Evolutionary conservation across 2,113 vertebrate genomes (phyloP).

Genomic region (Albula glossodonta): DNA sequence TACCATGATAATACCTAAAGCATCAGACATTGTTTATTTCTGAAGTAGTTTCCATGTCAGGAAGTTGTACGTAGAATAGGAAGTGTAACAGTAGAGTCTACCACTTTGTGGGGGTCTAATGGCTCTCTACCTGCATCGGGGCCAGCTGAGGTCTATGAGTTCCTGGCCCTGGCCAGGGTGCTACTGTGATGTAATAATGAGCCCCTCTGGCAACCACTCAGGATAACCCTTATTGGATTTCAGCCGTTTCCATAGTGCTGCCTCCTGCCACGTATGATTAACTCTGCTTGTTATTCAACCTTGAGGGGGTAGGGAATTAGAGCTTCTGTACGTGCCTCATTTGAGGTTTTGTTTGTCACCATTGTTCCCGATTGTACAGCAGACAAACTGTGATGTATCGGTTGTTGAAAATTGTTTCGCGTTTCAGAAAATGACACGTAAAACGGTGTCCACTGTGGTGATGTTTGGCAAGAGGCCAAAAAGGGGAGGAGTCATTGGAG

Average conservation of each 20-base stretch:
- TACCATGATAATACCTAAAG: too few relatives aligned
- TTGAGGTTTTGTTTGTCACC: constrained; percentile 26
- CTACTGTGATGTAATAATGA: background rate
- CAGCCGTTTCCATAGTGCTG: constrained; percentile 37
- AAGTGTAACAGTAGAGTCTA: too few relatives aligned
- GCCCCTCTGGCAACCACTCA: constrained; percentile 19
- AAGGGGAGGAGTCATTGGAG: constrained; percentile 10
- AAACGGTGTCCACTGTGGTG: constrained; percentile 1
- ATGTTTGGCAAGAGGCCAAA: constrained; percentile 20
- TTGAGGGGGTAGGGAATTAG: constrained; percentile 17
- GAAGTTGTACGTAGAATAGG: too few relatives aligned
- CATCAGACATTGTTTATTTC: too few relatives aligned
- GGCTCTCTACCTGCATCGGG: background rate
- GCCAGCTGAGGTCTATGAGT: background rate
- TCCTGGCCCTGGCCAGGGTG: background rate
- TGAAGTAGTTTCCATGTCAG: too few relatives aligned
- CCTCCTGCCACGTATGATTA: constrained; percentile 35
- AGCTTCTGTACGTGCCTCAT: constrained; percentile 36
- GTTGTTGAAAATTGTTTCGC: constrained; percentile 24
- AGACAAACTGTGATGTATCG: constrained; percentile 19
- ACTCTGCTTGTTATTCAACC: constrained; percentile 37
- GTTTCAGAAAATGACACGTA: constrained; percentile 31
- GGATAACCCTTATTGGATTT: constrained; percentile 41
- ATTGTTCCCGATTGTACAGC: background rate
- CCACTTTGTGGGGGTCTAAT: background rate